Conservation (phyloP, 2,888 invertebrate genomes). For the Uloborus plumipes region DNA sequence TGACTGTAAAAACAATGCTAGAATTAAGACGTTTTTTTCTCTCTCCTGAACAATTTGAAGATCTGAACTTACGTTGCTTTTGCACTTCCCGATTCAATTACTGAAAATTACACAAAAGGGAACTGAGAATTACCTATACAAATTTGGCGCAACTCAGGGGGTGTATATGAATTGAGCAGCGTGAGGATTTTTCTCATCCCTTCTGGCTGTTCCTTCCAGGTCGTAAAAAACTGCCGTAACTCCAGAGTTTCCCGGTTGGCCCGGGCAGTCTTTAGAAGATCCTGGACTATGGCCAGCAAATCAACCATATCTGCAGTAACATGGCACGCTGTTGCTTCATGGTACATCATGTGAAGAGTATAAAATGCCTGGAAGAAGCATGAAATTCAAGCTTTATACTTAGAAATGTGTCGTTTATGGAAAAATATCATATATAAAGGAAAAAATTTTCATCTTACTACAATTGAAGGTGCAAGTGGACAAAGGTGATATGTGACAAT, state of each 20-base stretch:
- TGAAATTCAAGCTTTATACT: no score
- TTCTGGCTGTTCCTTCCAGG: conserved; percentile 87
- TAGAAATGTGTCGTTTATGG: no score
- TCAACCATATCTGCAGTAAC: conserved; percentile 87
- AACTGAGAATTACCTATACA: conserved; percentile 78
- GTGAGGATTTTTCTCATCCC: conserved; percentile 88
- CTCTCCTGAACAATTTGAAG: no score
- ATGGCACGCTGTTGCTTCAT: conserved; percentile 91
- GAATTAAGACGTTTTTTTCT: no score
- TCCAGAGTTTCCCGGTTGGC: conserved; percentile 76
- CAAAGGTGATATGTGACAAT: no score
- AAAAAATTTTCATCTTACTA: no score
- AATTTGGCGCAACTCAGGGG: conserved; percentile 84
- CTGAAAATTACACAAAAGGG: conserved; percentile 67
- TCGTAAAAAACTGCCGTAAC: conserved; percentile 74
- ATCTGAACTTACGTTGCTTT: no score
- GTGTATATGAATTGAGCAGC: conserved; percentile 89
- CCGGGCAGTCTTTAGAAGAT: conserved; percentile 73
- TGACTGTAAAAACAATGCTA: no score
- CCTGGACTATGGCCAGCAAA: conserved; percentile 76
- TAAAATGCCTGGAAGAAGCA: conserved; percentile 81
- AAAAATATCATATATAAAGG: no score
- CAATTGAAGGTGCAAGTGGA: no score
- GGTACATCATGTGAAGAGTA: conserved; percentile 92
- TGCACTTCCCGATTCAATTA: no score